A percentile compares a stretch with the other conserved stretches of the same genome.
Conservation (phyloP, 2,888 invertebrate species). For the Leptopterna dolabrata region DNA sequence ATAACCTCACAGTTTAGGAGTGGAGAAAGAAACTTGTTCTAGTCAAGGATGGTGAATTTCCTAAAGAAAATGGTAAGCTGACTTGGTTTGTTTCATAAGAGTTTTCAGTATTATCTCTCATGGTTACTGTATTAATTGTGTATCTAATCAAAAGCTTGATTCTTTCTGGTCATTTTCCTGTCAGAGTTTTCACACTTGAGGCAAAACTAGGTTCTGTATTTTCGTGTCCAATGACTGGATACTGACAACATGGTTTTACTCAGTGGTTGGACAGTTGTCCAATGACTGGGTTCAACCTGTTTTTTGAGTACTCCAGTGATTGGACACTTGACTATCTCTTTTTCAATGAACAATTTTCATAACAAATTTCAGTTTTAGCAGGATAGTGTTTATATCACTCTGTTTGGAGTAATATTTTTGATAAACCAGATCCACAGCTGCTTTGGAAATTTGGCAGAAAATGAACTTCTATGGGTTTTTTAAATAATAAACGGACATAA, state of each 20-base stretch:
- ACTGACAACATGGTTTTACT: not conserved
- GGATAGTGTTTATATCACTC: not conserved
- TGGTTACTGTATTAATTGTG: not conserved
- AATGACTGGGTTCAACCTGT: not conserved
- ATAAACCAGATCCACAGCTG: not conserved
- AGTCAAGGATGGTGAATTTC: not conserved
- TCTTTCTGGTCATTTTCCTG: not conserved
- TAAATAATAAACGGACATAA: not conserved
- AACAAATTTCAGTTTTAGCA: not conserved
- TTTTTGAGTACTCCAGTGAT: not conserved
- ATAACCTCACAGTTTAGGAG: too few relatives aligned
- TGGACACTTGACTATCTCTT: not conserved
- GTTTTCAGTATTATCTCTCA: not conserved
- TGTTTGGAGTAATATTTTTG: not conserved
- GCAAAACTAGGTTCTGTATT: not conserved
- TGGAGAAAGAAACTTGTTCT: not conserved
- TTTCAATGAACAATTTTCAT: not conserved
- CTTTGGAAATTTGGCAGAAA: not conserved
- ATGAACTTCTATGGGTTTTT: not conserved
- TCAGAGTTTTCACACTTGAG: not conserved
- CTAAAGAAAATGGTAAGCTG: not conserved
- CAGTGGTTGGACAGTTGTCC: conserved; percentile 7
- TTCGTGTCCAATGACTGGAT: not conserved
- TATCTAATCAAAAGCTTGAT: not conserved
- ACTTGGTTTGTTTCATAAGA: not conserved